A percentile compares a stretch with the other conserved stretches of the same genome.
Evolutionary conservation across 2,113 vertebrate species (phyloP).

Genomic region (Heteronetta atricapilla): DNA sequence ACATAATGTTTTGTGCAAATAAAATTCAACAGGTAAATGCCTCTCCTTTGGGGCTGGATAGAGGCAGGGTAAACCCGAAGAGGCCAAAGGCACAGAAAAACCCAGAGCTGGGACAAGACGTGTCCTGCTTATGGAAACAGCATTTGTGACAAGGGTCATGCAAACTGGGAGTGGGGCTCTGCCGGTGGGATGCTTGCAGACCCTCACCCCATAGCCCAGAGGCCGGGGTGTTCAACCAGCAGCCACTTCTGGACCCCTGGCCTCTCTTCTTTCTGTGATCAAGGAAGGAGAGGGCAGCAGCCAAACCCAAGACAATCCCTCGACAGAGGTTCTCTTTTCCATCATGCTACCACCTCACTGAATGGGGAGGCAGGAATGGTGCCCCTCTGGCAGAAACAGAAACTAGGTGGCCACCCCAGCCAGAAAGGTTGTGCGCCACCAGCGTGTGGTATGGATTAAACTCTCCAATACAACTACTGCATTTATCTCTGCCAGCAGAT

Average conservation of each 20-base stretch:
- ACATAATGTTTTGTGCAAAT: not conserved
- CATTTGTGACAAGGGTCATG: not conserved
- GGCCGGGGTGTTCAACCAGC: not conserved
- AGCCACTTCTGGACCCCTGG: not conserved
- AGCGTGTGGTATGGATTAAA: not conserved
- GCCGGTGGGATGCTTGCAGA: not conserved
- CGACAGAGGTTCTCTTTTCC: fast-evolving
- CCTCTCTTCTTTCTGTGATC: not conserved
- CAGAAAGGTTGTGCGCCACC: not conserved
- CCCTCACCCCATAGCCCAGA: not conserved
- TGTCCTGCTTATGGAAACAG: not conserved
- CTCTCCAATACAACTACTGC: not conserved
- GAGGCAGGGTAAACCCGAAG: not conserved
- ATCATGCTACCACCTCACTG: not conserved
- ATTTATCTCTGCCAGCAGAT: not conserved
- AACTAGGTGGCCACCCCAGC: not conserved
- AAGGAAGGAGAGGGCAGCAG: not conserved
- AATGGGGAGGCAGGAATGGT: fast-evolving
- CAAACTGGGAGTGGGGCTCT: not conserved
- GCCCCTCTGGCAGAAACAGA: not conserved
- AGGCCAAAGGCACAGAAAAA: not conserved
- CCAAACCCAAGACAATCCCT: fast-evolving
- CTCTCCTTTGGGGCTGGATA: not conserved
- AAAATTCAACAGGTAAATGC: not conserved
- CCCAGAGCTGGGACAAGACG: not conserved